A percentile compares a stretch with the other conserved stretches of the same genome.
Evolutionary conservation across 2,797 vertebrate genomes (phyloP).

Genomic region (Nannoperca australis): DNA sequence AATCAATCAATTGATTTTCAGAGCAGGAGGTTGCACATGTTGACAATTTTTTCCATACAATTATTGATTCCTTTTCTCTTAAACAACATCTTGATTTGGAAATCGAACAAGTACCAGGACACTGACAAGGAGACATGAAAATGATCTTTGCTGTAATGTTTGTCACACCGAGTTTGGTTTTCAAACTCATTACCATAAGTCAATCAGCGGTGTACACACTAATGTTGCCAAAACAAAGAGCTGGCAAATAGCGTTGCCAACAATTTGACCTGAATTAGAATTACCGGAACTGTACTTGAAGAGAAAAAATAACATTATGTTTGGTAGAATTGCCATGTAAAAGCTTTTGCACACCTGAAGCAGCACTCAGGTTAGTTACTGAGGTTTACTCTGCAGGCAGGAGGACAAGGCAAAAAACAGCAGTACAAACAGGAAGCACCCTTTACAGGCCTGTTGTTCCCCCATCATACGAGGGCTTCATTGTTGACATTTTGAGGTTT

Average conservation of each 20-base stretch:
- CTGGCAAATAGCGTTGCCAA: constrained; percentile 28
- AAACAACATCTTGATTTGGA: constrained; percentile 47
- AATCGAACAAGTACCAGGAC: constrained; percentile 11
- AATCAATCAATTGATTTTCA: constrained; percentile 67
- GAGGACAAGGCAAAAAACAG: constrained; percentile 13
- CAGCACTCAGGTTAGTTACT: constrained; percentile 10
- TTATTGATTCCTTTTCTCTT: constrained; percentile 51
- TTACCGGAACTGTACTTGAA: constrained; percentile 39
- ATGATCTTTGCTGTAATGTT: constrained; percentile 15
- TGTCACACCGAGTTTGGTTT: constrained; percentile 9
- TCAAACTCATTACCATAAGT: constrained; percentile 55
- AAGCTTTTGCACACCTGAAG: constrained; percentile 18
- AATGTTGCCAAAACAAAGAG: constrained; percentile 55
- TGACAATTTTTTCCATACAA: constrained; percentile 51
- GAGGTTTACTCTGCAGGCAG: constrained; percentile 12
- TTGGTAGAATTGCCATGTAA: constrained; percentile 18
- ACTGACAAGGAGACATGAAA: constrained; percentile 9
- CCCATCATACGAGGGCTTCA: constrained; percentile 11
- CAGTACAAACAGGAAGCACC: not conserved
- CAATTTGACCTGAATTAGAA: constrained; percentile 40
- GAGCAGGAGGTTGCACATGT: constrained; percentile 48
- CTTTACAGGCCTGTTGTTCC: constrained; percentile 9
- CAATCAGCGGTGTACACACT: constrained; percentile 34
- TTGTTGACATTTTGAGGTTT: constrained; percentile 59
- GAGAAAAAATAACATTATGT: constrained; percentile 16